Percentiles rank a stretch among this genome's conserved stretches.
Conservation (phyloP, 2,113 vertebrate species). For the Microcebus ravelobensis region DNA sequence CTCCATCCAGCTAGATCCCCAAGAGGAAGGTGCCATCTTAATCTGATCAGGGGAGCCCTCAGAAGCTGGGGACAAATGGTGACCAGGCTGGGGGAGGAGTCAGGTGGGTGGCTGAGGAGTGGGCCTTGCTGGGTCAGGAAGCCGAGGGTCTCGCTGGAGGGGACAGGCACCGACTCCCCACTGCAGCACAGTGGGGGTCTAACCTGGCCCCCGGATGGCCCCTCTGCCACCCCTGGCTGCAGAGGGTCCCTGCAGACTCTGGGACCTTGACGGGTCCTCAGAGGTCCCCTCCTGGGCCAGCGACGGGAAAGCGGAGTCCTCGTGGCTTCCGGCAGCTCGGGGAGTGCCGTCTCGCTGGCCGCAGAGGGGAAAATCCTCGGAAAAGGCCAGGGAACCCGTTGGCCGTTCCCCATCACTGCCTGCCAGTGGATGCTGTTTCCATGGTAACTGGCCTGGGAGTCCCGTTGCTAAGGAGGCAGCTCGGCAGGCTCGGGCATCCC, state of each 20-base stretch:
- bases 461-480: conserved; percentile 60
- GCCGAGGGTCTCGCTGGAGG: neutral
- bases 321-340: neutral
- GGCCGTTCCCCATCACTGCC: neutral
- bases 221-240: accelerated
- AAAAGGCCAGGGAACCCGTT: conserved; percentile 57
- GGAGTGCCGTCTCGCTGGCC: neutral
- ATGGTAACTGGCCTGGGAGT: conserved; percentile 60
- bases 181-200: accelerated
- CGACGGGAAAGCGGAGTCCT: neutral
- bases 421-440: conserved; percentile 66
- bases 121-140: neutral
- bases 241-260: neutral
- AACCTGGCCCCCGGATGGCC: too few species aligned
- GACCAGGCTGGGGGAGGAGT: neutral
- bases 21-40: neutral
- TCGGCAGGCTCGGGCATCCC: conserved; percentile 43
- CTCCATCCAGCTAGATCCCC: neutral
- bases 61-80: neutral
- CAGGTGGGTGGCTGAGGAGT: neutral
- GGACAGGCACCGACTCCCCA: neutral
- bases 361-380: conserved; percentile 42
- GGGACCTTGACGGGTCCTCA: accelerated
- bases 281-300: neutral
- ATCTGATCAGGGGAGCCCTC: neutral